A percentile compares a stretch with the other conserved stretches of the same genome.
These are phyloP conservation scores for Eupsilia transversa DNA, from an alignment of 2,888 invertebrate genomes.

Conservation along the genomic window DNA sequence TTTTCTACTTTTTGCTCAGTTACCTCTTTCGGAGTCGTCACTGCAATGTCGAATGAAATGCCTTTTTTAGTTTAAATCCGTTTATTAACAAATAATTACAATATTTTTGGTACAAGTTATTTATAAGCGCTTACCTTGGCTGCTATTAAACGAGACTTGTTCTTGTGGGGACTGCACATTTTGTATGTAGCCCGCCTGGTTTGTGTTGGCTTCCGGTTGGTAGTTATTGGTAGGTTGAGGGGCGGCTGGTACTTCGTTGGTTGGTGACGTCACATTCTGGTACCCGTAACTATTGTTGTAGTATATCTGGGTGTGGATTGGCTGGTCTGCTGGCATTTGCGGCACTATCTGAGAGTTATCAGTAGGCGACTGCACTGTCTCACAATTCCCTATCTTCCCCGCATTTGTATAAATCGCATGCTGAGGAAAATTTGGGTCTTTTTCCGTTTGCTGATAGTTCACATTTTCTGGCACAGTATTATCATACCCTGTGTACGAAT, in stretches of 20 bases:
- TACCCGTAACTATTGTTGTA: constrained; percentile 89
- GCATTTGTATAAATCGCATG: constrained; percentile 87
- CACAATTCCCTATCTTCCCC: constrained; percentile 84
- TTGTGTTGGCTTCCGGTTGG: constrained; percentile 66
- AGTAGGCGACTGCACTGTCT: constrained; percentile 87
- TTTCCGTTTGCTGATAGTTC: constrained; percentile 72
- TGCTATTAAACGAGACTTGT: constrained; percentile 79
- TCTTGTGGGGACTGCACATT: constrained; percentile 83
- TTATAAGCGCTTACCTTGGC: constrained; percentile 83
- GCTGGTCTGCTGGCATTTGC: constrained; percentile 62
- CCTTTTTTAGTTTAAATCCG: constrained; percentile 69
- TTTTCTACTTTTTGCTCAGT: constrained; percentile 71
- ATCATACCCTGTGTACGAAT: constrained; percentile 75
- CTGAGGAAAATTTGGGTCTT: constrained; percentile 77
- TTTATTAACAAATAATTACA: constrained; percentile 75
- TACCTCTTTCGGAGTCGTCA: constrained; percentile 80
- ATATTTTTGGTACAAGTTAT: constrained; percentile 62
- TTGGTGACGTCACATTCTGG: constrained; percentile 74
- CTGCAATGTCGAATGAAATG: constrained; percentile 85
- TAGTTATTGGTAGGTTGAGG: constrained; percentile 78
- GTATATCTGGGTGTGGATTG: constrained; percentile 77
- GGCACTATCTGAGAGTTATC: constrained; percentile 75
- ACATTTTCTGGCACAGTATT: constrained; percentile 71
- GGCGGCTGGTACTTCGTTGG: constrained; percentile 73
- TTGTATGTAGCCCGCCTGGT: constrained; percentile 36